Evolutionary conservation across 2,888 invertebrate species (phyloP).

Genomic region (Heliothis peltigera): DNA sequence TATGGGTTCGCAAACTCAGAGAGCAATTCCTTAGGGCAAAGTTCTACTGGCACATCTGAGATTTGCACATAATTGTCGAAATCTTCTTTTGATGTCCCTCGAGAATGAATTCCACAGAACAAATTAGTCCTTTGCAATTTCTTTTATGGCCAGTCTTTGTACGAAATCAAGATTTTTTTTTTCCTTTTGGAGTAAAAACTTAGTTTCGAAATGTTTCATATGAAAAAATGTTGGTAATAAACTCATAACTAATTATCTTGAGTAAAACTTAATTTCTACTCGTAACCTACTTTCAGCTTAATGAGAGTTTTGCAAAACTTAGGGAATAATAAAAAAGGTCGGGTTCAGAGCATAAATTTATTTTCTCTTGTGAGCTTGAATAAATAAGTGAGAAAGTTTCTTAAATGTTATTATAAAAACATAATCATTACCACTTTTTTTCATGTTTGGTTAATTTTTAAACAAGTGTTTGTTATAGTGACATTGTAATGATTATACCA

Average conservation of each 20-base stretch:
- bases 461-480: too few species aligned
- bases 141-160: background rate
- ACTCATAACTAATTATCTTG: slow-evolving; percentile 41
- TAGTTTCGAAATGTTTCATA: background rate
- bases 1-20: slow-evolving; percentile 63
- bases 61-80: slow-evolving; percentile 54
- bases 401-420: background rate
- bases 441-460: too few species aligned
- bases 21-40: slow-evolving; percentile 59
- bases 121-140: background rate
- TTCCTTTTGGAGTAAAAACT: background rate
- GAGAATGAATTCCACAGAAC: slow-evolving; percentile 39
- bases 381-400: slow-evolving; percentile 11
- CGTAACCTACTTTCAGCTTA: slow-evolving; percentile 53
- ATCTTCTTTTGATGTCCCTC: slow-evolving; percentile 50
- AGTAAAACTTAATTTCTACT: slow-evolving; percentile 44
- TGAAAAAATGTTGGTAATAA: slow-evolving; percentile 10
- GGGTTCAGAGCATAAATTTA: slow-evolving; percentile 18
- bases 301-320: slow-evolving; percentile 49
- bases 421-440: too few species aligned
- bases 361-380: slow-evolving; percentile 21
- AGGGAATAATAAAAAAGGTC: slow-evolving; percentile 50
- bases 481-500: too few species aligned
- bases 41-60: slow-evolving; percentile 50
- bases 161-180: background rate